phyloP scores from a whole-genome alignment of 2,888 invertebrate species.

The Dolomedes plantarius region DNA sequence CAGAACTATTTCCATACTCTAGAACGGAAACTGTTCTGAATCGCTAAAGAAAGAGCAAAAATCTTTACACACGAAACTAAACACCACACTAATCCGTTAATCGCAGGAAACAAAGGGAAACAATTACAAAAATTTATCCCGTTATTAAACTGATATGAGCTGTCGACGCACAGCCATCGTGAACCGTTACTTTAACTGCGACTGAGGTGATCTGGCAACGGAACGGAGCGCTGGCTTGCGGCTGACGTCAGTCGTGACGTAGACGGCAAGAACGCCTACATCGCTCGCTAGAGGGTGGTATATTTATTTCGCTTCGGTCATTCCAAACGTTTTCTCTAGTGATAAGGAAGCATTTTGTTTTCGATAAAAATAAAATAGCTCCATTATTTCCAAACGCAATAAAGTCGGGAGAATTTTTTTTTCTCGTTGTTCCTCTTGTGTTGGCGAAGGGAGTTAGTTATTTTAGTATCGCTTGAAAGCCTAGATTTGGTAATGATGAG shows the following conservation, averaged over 20 bases:
- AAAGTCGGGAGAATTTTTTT: not conserved
- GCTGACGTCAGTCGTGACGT: conserved; percentile 53
- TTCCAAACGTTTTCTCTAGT: conserved; percentile 49
- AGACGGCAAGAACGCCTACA: conserved; percentile 48
- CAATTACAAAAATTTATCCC: conserved; percentile 37
- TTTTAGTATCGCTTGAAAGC: not conserved
- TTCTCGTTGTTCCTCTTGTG: not conserved
- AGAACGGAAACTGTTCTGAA: not conserved
- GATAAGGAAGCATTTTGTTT: conserved; percentile 54
- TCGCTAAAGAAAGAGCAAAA: too few relatives aligned
- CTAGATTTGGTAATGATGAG: not conserved
- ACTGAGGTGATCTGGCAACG: conserved; percentile 49
- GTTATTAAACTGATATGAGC: conserved; percentile 36
- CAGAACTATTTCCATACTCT: not conserved
- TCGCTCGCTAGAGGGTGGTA: conserved; percentile 49
- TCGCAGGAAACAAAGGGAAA: not conserved
- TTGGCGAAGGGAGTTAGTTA: not conserved
- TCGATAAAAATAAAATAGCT: conserved; percentile 41
- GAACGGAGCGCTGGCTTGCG: conserved; percentile 31
- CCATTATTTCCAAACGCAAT: conserved; percentile 22
- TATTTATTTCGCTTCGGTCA: conserved; percentile 58
- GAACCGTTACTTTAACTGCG: conserved; percentile 56
- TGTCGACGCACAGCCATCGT: conserved; percentile 26
- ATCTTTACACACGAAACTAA: too few relatives aligned
- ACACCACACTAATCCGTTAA: conserved; percentile 13